Evolutionary conservation across 2,113 vertebrate genomes (phyloP).

Genomic region (Limanda limanda): DNA sequence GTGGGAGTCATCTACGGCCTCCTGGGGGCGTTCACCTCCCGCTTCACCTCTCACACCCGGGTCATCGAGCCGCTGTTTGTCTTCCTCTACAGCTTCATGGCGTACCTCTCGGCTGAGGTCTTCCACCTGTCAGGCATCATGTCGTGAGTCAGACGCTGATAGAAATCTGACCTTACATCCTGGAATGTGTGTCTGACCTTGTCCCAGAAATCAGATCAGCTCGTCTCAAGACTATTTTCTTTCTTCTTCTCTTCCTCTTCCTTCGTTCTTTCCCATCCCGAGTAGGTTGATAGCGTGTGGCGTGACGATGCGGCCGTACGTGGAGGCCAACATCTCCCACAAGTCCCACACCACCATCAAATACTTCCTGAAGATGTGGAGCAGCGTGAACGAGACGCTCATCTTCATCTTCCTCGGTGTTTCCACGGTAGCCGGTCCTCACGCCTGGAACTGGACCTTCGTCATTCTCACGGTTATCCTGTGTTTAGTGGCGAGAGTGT

Average conservation of each 20-base stretch:
- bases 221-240: background rate
- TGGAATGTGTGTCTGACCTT: no score
- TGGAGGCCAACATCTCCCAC: constrained; percentile 98
- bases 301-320: constrained; percentile 92
- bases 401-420: constrained; percentile 98
- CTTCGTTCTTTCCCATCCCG: background rate
- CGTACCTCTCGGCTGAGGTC: constrained; percentile 93
- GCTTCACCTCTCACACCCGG: constrained; percentile 93
- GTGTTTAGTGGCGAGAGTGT: constrained; percentile 90
- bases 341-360: constrained; percentile 98
- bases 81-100: constrained; percentile 99
- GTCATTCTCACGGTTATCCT: constrained; percentile 90
- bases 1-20: constrained; percentile 91
- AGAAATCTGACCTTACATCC: background rate
- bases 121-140: constrained; percentile 99
- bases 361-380: constrained; percentile 99
- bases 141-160: constrained; percentile 88
- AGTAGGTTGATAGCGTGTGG: constrained; percentile 92
- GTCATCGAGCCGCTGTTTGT: constrained; percentile 99
- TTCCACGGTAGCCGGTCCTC: constrained; percentile 92
- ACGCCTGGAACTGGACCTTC: constrained; percentile 96
- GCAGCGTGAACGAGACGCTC: constrained; percentile 97
- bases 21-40: constrained; percentile 92
- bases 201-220: no score
- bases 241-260: background rate